Evolutionary conservation across 2,888 invertebrate species (phyloP), one percentile per base, ranked within the genome.

Genomic region (Xylota sylvarum): DNA sequence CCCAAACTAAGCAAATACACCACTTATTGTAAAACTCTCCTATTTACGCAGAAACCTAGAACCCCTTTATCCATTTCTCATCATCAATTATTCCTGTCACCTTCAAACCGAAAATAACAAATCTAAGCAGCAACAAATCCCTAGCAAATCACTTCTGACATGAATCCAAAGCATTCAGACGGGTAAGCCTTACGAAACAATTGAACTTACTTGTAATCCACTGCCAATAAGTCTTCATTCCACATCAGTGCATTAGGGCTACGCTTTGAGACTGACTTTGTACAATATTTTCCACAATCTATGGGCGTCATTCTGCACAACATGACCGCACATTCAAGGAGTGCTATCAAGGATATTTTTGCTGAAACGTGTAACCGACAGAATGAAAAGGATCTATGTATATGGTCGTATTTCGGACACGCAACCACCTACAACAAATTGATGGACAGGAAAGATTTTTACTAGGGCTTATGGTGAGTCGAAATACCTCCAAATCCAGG

Each of bases 211-310:
- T 23, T 10, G n/a, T 72, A 72, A 72, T 72, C 50, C 60, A 14
- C 37, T 40, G 72, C 72, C 72, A 73, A 73, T 73, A 60, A 73
- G 60, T 60, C 60, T 55, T 60, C 27, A 62, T 60, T 50, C 48
- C 50, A n/a, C 72, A 60, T 60, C 72, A 48, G 23, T 37, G 58
- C 58, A 72, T 48, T 19, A 12, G 32, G 46, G 40, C 5, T 46
- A 70, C 56, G 30, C 69, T 55, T 30, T 43, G 23, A 23, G 40
- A 60, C 40, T 37, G 19, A 43, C n/a, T 30, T 43, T 30, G 30
- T 46, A 62, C 43, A 62, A 43, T 62, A 27, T 10, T 19, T 40
- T 60, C 60, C 23, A 40, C n/a, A 40, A 23, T 60, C 9, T 23
- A 14, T n/a, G 60, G 43, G 7, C 14, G 30, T 40, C 5, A 23